A percentile compares a stretch with the other conserved stretches of the same genome.
Conservation (phyloP, 1,140 invertebrate genomes). For the Platyscapa corneri region DNA sequence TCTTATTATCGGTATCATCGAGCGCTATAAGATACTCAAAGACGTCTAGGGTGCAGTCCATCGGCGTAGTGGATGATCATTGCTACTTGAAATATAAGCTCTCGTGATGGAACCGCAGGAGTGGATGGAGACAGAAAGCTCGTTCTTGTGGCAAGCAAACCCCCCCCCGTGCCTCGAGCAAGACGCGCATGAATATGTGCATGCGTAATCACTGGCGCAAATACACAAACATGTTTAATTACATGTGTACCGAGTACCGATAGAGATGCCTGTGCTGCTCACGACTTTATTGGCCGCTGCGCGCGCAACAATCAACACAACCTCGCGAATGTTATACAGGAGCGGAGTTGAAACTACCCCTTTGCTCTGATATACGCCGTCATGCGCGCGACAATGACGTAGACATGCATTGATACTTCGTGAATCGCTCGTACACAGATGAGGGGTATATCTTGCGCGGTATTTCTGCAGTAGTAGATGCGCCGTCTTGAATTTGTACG, state of each 20-base stretch:
- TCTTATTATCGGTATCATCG: background rate
- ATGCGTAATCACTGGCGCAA: conserved; percentile 43
- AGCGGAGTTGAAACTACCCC: too few species aligned
- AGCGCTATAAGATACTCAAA: background rate
- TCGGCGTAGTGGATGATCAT: background rate
- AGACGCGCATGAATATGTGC: conserved; percentile 45
- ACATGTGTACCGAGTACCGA: conserved; percentile 15
- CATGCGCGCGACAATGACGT: too few species aligned
- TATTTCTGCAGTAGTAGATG: too few species aligned
- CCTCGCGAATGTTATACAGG: background rate
- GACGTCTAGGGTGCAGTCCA: background rate
- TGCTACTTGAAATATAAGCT: background rate
- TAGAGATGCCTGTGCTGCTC: background rate
- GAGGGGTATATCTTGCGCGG: too few species aligned
- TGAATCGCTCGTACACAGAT: too few species aligned
- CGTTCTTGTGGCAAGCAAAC: background rate
- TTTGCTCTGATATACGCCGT: too few species aligned
- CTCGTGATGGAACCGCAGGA: background rate
- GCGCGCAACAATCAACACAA: background rate
- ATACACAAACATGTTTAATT: conserved; percentile 51
- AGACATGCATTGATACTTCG: background rate
- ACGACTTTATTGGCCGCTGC: background rate
- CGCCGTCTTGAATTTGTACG: conserved; percentile 20
- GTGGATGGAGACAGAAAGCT: background rate
- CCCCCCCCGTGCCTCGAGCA: background rate